Evolutionary conservation across 1,140 invertebrate genomes (phyloP), one percentile per base, ranked within the genome.

Genomic region (Pseudomyrmex pallidus): DNA sequence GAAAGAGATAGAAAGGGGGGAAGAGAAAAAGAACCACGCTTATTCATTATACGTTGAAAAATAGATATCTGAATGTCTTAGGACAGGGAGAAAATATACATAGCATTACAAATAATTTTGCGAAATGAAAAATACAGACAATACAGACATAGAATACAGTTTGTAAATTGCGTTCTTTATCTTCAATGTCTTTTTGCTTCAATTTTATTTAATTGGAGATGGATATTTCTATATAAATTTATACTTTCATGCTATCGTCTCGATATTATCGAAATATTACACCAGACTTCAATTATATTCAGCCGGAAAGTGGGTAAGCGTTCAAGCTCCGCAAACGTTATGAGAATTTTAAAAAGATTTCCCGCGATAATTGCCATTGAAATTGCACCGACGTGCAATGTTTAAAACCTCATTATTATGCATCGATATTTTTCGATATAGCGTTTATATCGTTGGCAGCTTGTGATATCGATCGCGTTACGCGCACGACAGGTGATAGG

Each of bases 361-460:
- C n/a, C 46, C 76, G 44, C 44, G 66, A 44, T 80, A 80, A 80
- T 80, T 80, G 66, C 76, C 66, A 44, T 61, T 72, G 76, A 59
- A 70, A 80, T 80, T 70, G 76, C 66, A 7, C 44, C 64, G 54
- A 9, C 66, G 44, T 80, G 54, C 74, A 67, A 56, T 68, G 56
- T 77, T 77, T 77, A 77, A 20, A 77, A 35, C 44, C 56, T 80
- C 76, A 80, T 80, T 80, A 59, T n/a, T 80, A 80, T 72, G 76
- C 76, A 80, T 80, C 66, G 76, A 80, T 80, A 80, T 80, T 72
- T 70, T 48, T 78, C 44, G 64, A 59, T 78, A 70, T 70, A 54
- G 15, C 52, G 20, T 0, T 35, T 13, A 3, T 48, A 59, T 17
- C 74, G 35, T 46, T 35, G 61, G 20, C 74, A 35, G 52, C 35